Evolutionary conservation across 2,113 vertebrate species (phyloP), one percentile per base, ranked within the genome.

Genomic region (Heterocephalus glaber): DNA sequence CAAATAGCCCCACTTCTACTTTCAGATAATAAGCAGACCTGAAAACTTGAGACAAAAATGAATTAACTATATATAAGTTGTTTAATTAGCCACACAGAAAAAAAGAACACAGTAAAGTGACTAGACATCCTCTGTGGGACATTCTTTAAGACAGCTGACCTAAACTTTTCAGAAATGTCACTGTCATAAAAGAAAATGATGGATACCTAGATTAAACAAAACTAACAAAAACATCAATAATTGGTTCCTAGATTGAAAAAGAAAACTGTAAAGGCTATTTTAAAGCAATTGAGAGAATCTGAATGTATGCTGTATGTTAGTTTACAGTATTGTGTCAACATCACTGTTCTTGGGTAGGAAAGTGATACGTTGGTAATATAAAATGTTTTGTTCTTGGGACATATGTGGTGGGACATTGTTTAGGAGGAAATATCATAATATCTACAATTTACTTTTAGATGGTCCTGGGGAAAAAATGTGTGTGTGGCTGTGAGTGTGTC

Each of bases 31-130:
- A 52, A n/a, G 33, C 26, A 94, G 87, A 30, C 52, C 38, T 88
- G 77, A 89, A 90, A 90, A 87, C 85, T 88, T 79, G 60, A 87
- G 85, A 49, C 44, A 89, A 87, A 77, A 65, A 61, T 70, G 41
- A 89, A 84, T 2, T 77, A 4, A 58, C 7, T 89, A 44, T 93
- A n/a, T n/a, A n/a, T 92, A 86, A 94, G 87, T 44, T 92, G 30
- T 9, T 86, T 83, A 82, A n/a, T 77, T 94, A 85, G 88, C 38
- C 68, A 86, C 33, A 85, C 16, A 74, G n/a, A 77, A 35, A 66
- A 87, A 92, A 85, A 94, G 77, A n/a, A 74, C 28, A 35, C 1
- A 68, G 4, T 76, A 10, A 33, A 84, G 4, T 92, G 44, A 86
- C 49, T 68, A 49, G 63, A 92, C 16, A 38, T 60, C 52, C 22